Percentiles rank a stretch among this genome's conserved stretches.
These are phyloP conservation scores for Temnopleurus reevesii DNA, from an alignment of 53 echinoderm and acorn worm genomes.

Conservation along the genomic window DNA sequence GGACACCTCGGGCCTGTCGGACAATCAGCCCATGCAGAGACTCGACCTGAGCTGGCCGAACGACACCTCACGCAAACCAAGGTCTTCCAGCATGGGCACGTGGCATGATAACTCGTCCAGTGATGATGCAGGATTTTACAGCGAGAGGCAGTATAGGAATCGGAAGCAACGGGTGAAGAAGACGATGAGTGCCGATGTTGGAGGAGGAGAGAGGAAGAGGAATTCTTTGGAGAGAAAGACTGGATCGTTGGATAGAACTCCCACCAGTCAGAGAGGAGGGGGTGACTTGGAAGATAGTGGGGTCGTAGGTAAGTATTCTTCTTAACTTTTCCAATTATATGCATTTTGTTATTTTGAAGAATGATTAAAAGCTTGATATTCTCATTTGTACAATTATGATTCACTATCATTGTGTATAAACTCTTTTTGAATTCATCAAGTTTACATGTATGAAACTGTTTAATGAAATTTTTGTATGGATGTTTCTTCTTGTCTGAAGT, in stretches of 20 bases:
- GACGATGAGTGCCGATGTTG: constrained; percentile 44
- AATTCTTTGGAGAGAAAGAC: constrained; percentile 30
- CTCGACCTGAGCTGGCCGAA: not conserved
- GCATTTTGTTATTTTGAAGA: too few species aligned
- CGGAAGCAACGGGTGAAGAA: constrained; percentile 41
- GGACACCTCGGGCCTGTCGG: not conserved
- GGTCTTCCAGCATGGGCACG: not conserved
- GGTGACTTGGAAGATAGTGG: constrained; percentile 23
- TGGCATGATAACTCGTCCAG: constrained; percentile 70
- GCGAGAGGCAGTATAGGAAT: constrained; percentile 40
- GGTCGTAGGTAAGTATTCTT: not conserved
- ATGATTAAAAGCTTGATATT: too few species aligned
- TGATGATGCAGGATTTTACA: constrained; percentile 67
- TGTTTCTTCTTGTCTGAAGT: too few species aligned
- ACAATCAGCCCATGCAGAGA: not conserved
- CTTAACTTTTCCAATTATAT: too few species aligned
- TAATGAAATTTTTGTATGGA: too few species aligned
- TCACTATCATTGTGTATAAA: too few species aligned
- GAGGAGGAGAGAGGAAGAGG: not conserved
- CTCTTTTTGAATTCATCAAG: too few species aligned
- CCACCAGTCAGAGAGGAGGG: not conserved
- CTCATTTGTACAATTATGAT: too few species aligned
- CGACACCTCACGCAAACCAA: not conserved
- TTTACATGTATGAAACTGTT: too few species aligned
- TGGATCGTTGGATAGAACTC: constrained; percentile 12